phyloP scores from a whole-genome alignment of 2,113 vertebrate species.

The Pandion haliaetus region DNA sequence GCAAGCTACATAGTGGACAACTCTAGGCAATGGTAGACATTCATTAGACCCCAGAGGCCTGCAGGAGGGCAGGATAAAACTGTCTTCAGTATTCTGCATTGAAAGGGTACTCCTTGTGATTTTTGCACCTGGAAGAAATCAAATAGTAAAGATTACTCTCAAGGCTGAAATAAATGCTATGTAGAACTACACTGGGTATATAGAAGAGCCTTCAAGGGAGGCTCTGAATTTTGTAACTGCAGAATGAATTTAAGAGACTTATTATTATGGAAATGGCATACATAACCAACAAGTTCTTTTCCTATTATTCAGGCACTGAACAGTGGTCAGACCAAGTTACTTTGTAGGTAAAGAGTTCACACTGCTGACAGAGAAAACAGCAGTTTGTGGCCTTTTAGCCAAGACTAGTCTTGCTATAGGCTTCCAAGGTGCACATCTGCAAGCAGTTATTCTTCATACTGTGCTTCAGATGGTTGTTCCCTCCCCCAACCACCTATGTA shows the following conservation, averaged over 20 bases:
- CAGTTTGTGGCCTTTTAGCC: neutral
- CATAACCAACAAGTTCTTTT: neutral
- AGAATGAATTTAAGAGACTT: neutral
- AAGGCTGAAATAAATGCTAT: neutral
- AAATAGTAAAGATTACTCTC: neutral
- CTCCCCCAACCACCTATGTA: neutral
- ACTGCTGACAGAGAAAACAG: neutral
- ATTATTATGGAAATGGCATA: neutral
- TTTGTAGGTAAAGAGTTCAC: neutral
- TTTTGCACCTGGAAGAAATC: slow-evolving; percentile 40
- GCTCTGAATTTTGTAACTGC: neutral
- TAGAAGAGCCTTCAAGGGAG: neutral
- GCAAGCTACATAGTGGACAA: neutral
- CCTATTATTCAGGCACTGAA: neutral
- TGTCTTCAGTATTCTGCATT: slow-evolving; percentile 56
- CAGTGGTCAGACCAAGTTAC: neutral
- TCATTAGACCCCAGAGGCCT: neutral
- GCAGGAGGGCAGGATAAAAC: neutral
- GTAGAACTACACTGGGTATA: neutral
- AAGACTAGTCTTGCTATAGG: neutral
- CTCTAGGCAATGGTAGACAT: neutral
- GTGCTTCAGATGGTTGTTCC: neutral
- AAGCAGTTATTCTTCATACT: neutral
- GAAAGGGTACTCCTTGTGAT: slow-evolving; percentile 71
- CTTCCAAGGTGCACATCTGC: neutral